Percentiles rank a stretch among this genome's conserved stretches.
These are phyloP conservation scores for Lordiphosa andalusiaca DNA, from an alignment of 2,888 invertebrate genomes.

Conservation along the genomic window DNA sequence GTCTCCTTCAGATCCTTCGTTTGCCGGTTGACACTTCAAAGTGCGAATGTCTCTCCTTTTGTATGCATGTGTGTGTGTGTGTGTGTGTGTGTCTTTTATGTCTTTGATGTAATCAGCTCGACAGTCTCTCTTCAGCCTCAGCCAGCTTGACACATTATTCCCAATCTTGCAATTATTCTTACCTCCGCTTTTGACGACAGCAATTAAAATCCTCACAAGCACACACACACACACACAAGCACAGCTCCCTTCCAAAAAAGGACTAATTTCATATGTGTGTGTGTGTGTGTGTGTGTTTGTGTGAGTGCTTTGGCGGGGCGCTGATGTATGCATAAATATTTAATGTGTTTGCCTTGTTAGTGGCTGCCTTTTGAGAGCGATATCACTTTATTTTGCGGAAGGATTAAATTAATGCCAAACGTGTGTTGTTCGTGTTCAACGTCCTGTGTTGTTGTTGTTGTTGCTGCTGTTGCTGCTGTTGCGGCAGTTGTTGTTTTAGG, in stretches of 20 bases:
- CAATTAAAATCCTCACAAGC: constrained; percentile 57
- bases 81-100: constrained; percentile 22
- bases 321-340: constrained; percentile 59
- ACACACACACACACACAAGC: constrained; percentile 23
- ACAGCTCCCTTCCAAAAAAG: constrained; percentile 38
- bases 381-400: constrained; percentile 78
- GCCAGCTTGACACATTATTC: constrained; percentile 69
- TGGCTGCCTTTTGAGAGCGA: constrained; percentile 54
- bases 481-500: constrained; percentile 49
- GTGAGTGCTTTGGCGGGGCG: constrained; percentile 30
- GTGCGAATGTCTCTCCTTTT: constrained; percentile 41
- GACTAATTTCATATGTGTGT: constrained; percentile 39
- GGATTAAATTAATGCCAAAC: constrained; percentile 76
- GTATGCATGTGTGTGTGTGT: constrained; percentile 24
- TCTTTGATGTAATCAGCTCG: constrained; percentile 55
- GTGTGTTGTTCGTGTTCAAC: constrained; percentile 43
- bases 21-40: constrained; percentile 77
- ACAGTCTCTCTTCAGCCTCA: constrained; percentile 30
- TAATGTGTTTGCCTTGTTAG: constrained; percentile 77
- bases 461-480: constrained; percentile 17
- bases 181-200: constrained; percentile 70
- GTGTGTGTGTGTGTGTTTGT: constrained; percentile 33
- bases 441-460: constrained; percentile 18
- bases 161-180: constrained; percentile 76
- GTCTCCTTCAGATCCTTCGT: constrained; percentile 33